Evolutionary conservation across 2,888 invertebrate species (phyloP).

Genomic region (Agrochola litura): DNA sequence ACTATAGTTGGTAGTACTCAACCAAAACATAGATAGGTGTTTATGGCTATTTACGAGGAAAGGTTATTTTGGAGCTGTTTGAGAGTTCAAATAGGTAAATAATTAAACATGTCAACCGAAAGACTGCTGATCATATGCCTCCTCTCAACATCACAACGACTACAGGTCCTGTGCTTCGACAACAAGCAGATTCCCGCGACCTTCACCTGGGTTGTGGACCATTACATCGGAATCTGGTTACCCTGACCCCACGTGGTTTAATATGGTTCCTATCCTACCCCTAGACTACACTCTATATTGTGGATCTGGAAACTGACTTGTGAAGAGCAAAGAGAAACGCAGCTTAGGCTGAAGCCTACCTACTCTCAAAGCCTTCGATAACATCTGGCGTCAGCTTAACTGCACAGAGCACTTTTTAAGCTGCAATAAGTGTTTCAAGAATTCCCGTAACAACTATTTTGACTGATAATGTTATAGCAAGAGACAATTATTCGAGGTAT

Average conservation of each 20-base stretch:
- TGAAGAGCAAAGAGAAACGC: not conserved
- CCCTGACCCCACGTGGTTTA: not conserved
- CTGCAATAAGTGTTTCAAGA: not conserved
- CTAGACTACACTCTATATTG: not conserved
- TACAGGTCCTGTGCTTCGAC: not conserved
- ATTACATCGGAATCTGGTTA: not conserved
- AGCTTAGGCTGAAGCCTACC: not conserved
- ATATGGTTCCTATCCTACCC: no score
- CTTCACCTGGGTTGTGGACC: not conserved
- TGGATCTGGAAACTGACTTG: not conserved
- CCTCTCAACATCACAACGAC: not conserved
- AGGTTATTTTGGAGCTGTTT: not conserved
- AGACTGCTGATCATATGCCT: not conserved
- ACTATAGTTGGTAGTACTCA: not conserved
- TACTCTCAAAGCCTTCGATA: not conserved
- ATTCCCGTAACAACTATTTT: not conserved
- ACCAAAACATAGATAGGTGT: not conserved
- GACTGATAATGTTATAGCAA: not conserved
- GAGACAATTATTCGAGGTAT: slow-evolving; percentile 2
- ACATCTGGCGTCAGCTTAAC: not conserved
- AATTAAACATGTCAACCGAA: not conserved
- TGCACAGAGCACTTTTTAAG: not conserved
- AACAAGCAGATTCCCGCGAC: not conserved
- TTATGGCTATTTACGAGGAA: not conserved
- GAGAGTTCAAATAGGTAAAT: not conserved